Evolutionary conservation across 2,888 invertebrate species (phyloP), one percentile per base, ranked within the genome.

Genomic region (Leptinotarsa peninsularis): DNA sequence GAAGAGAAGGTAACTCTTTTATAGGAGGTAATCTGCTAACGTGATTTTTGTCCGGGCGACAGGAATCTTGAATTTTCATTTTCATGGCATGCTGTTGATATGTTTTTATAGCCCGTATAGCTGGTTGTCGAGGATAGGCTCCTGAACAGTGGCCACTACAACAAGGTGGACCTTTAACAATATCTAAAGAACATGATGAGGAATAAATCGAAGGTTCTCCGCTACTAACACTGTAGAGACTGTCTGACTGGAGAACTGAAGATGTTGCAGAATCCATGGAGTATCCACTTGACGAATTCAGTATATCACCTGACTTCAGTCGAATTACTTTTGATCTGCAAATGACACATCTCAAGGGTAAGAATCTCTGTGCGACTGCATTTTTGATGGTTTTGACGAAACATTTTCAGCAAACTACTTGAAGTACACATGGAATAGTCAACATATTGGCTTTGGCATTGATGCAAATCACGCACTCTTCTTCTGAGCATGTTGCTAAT

Each of bases 341-440:
- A 86, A 98, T 96, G 86, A 98, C 98, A 88, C 98, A 98, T 81
- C 97, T 93, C 76, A 98, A 90, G 17, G 98, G n/a, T 86, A 98
- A 90, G 83, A 97, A 91, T 76, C 98, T 92, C 88, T 98, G 97
- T 72, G 96, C 95, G 79, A 98, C 97, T 0, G 98, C 98, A 91
- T 97, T 96, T 90, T 98, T 98, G 86, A 98, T 98, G 82, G 98
- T 98, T 90, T 97, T 98, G 81, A 98, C 97, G 90, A 98, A 98
- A 89, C 98, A 98, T 72, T 94, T 93, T 76, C 98, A 93, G 89
- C 98, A 98, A 78, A 98, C 97, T 79, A 98, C 98, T 80, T 96
- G 94, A 89, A 98, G 98, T 58, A 97, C 97, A 88, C 97, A 97
- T 0, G 98, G 98, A 84, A 96, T 96, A 49, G 98, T 98, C 89